Base-by-base conservation (phyloP, 1,140 invertebrate species). In the Drosophila sulfurigaster region DNA sequence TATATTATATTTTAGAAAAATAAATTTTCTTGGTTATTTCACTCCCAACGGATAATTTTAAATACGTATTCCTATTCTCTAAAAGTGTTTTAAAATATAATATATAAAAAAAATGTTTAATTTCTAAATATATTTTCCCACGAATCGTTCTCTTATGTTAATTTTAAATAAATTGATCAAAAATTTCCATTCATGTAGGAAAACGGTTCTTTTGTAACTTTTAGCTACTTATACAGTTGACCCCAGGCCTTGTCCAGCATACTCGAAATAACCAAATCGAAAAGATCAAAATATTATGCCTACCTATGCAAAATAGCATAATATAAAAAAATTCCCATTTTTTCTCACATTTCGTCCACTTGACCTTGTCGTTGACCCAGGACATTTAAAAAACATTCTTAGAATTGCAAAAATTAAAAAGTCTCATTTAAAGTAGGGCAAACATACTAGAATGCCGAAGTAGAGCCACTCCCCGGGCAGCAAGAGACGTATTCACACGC, bases 341-440 rank as follows among this genome's bases (percentile, higher is more conserved):
- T 76, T 76, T 72, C 63, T 56, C 73, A 71, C 56, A 73, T 69
- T 51, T 56, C 38, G n/a, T 15, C 57, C 68, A 77, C 74, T 79
- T 79, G 77, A 79, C 77, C 77, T 79, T 79, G 77, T 32, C 32
- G 8, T 30, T 16, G 25, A 58, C 57, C 66, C 49, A 41, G 45
- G 30, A 70, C 35, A 78, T 70, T 62, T 62, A 78, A 69, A 71
- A 71, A 75, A 69, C 48, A 71, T 73, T 57, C 59, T 41, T 49
- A 65, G 52, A 66, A 75, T 48, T 59, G 69, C 32, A 49, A 58
- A 58, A 69, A 64, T 64, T 43, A 57, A 79, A 67, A 72, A 68
- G 25, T 66, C 28, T 56, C 69, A 77, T 79, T 79, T 72, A 73
- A 79, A 79, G 59, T 77, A 77, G 69, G 45, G 63, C 77, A 15